phyloP scores from a whole-genome alignment of 2,113 vertebrate genomes.

The Takifugu bimaculatus region DNA sequence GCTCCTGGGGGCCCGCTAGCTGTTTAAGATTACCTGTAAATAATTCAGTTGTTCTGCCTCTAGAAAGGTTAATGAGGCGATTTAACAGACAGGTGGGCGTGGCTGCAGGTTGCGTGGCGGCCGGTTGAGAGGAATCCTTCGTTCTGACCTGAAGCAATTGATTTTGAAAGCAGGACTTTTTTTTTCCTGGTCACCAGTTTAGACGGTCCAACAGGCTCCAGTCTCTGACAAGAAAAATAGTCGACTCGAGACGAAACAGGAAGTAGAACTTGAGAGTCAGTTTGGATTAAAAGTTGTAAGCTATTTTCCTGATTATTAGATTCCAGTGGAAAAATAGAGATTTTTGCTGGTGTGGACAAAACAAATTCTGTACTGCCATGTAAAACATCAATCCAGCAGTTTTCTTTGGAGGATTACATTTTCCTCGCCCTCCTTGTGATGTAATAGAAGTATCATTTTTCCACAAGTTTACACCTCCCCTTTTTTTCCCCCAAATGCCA shows the following conservation, averaged over 20 bases:
- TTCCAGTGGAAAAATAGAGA: not conserved
- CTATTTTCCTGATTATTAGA: too few relatives aligned
- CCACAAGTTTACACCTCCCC: not conserved
- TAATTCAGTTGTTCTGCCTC: constrained; percentile 43
- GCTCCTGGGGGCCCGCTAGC: too few relatives aligned
- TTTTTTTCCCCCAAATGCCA: not conserved
- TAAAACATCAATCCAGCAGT: constrained; percentile 52
- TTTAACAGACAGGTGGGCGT: constrained; percentile 38
- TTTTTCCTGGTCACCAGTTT: constrained; percentile 17
- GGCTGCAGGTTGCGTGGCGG: not conserved
- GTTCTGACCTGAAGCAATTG: constrained; percentile 17
- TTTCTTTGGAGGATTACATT: constrained; percentile 16
- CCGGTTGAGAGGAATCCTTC: not conserved
- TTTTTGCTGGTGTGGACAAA: constrained; percentile 43
- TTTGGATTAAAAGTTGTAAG: too few relatives aligned
- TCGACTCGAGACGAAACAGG: too few relatives aligned
- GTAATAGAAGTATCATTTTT: constrained; percentile 35
- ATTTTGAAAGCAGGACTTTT: constrained; percentile 18
- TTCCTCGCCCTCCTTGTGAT: not conserved
- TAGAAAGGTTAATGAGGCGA: constrained; percentile 65
- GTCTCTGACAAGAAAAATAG: too few relatives aligned
- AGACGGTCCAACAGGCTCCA: not conserved
- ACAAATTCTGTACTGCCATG: constrained; percentile 22
- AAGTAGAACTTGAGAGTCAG: too few relatives aligned
- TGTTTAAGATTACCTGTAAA: constrained; percentile 47